Evolutionary conservation across 2,113 vertebrate genomes (phyloP).

Genomic region (Alethe castanea): DNA sequence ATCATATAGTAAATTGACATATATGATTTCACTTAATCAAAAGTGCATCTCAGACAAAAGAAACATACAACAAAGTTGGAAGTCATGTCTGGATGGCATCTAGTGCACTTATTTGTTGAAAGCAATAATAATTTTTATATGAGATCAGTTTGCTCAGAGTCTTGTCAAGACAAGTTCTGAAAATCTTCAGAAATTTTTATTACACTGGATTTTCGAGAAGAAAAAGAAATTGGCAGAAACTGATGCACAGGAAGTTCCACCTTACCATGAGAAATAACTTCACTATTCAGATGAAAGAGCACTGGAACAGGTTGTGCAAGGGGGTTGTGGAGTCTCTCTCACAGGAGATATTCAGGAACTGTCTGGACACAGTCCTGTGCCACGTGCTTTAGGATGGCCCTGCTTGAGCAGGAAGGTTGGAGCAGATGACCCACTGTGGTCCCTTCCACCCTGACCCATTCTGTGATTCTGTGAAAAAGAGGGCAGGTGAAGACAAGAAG

Average conservation of each 20-base stretch:
- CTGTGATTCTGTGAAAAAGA: not conserved
- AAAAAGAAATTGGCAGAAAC: not conserved
- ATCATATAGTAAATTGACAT: not conserved
- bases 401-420: not conserved
- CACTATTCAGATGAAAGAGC: accelerated
- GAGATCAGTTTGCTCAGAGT: not conserved
- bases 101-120: not conserved
- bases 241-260: not conserved
- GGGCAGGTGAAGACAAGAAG: not conserved
- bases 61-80: not conserved
- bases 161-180: not conserved
- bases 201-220: not conserved
- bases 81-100: not conserved
- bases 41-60: not conserved
- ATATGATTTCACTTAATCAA: not conserved
- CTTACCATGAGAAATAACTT: not conserved
- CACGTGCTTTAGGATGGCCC: accelerated
- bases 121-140: not conserved
- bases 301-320: not conserved
- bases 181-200: not conserved
- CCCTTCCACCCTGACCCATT: not conserved
- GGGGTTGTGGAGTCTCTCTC: not conserved
- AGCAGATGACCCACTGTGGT: not conserved
- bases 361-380: not conserved
- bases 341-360: not conserved